Evolutionary conservation across 2,113 vertebrate genomes (phyloP).

Genomic region (Coptodon rendalli): DNA sequence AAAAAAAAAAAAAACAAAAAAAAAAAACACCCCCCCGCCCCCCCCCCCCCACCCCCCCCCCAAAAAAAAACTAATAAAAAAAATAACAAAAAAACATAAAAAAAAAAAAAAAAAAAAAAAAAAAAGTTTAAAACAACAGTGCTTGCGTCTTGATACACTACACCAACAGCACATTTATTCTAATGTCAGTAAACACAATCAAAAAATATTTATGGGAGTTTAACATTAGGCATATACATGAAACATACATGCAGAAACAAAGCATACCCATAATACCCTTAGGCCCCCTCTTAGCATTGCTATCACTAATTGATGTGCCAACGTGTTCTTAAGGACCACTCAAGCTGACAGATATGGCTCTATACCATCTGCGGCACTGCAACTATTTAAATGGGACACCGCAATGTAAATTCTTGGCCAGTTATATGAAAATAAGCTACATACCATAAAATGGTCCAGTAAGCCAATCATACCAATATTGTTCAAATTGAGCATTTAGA

Average conservation of each 20-base stretch:
- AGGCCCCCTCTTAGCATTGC: not conserved
- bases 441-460: not conserved
- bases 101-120: not conserved
- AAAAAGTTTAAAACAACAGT: not conserved
- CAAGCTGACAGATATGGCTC: not conserved
- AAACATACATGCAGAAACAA: not conserved
- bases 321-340: conserved; percentile 26
- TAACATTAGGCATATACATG: not conserved
- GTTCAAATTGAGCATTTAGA: not conserved
- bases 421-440: not conserved
- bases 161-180: not conserved
- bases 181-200: not conserved
- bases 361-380: not conserved
- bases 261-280: not conserved
- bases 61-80: no score
- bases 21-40: no score
- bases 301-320: conserved; percentile 51
- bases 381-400: not conserved
- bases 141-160: not conserved
- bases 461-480: not conserved
- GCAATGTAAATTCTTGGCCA: not conserved
- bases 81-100: no score
- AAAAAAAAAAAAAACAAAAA: no score
- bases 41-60: no score
- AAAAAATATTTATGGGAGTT: not conserved